A percentile compares a stretch with the other conserved stretches of the same genome.
These are phyloP conservation scores for Agriotes lineatus DNA, from an alignment of 2,888 invertebrate genomes.

Conservation along the genomic window DNA sequence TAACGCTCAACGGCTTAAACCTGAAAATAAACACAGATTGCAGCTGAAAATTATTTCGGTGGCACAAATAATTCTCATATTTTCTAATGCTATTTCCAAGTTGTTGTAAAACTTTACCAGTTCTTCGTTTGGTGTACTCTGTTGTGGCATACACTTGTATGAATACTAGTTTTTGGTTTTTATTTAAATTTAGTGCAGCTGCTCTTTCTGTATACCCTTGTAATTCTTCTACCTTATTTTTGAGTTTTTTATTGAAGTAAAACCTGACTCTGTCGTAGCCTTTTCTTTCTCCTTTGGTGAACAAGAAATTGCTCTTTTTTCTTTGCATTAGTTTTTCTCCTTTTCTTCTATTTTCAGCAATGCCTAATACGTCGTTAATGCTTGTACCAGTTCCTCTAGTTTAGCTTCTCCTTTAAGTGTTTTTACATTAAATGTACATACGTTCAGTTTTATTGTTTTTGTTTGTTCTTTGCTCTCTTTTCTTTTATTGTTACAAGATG, in stretches of 20 bases:
- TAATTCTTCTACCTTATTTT: background rate
- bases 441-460: too few relatives aligned
- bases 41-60: too few relatives aligned
- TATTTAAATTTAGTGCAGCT: background rate
- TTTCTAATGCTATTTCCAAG: background rate
- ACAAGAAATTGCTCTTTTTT: background rate
- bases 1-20: too few relatives aligned
- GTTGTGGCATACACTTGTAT: background rate
- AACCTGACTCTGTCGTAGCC: background rate
- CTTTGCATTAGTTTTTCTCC: background rate
- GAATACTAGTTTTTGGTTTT: background rate
- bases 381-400: too few relatives aligned
- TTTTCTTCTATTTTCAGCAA: background rate
- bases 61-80: background rate
- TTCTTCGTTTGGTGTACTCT: background rate
- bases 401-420: too few relatives aligned
- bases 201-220: slow-evolving; percentile 1
- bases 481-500: too few relatives aligned
- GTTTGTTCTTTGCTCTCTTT: too few relatives aligned
- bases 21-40: too few relatives aligned
- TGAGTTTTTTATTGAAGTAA: background rate
- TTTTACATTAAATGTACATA: too few relatives aligned
- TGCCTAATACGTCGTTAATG: too few relatives aligned
- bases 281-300: background rate
- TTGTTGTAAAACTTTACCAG: background rate